Evolutionary conservation across 2,113 vertebrate species (phyloP), one percentile per base, ranked within the genome.

Genomic region (Oncorhynchus keta): DNA sequence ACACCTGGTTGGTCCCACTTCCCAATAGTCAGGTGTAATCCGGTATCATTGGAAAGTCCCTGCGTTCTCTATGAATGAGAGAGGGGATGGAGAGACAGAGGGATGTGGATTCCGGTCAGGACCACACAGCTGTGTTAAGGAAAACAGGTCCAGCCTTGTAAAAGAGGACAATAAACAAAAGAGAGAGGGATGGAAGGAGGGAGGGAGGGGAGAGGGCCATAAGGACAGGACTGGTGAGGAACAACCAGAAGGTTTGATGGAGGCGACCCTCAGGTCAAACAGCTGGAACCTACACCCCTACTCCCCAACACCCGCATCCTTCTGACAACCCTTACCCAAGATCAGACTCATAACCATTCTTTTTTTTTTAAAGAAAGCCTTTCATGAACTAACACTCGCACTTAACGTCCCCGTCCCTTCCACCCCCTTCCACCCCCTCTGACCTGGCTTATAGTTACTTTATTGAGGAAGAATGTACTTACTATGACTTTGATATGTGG

Each of bases 81-180:
- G 35, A 20, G 67, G 9, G 24, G 70, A 68, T 35, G 28, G 64
- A 12, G 61, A 70, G 66, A 26, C n/a, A 72, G 76, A 72, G 73
- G 68, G 75, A 78, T 55, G 73, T 70, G 3, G 51, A 55, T 55
- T 55, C 51, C 69, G 62, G 74, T 45, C 75, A 80, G 79, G 76
- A 86, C 68, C 72, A 32, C 65, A 82, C 82, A 87, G 85, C 83
- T 86, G 82, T 80, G 39, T 73, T 11, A 24, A 73, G 30, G 66
- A 1, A 62, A 39, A 69, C 75, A 73, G 48, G 51, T 70, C n/a
- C 70, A 55, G 66, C 76, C 66, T 79, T 77, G 80, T 80, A 61
- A 76, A 70, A 55, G 45, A 76, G 77, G 79, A 88, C 82, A 85
- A 81, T 79, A 77, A 69, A 83, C 77, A 77, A 70, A 83, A 64